Evolutionary conservation across 2,888 invertebrate species (phyloP), one percentile per base, ranked within the genome.

Genomic region (Chorisops tibialis): DNA sequence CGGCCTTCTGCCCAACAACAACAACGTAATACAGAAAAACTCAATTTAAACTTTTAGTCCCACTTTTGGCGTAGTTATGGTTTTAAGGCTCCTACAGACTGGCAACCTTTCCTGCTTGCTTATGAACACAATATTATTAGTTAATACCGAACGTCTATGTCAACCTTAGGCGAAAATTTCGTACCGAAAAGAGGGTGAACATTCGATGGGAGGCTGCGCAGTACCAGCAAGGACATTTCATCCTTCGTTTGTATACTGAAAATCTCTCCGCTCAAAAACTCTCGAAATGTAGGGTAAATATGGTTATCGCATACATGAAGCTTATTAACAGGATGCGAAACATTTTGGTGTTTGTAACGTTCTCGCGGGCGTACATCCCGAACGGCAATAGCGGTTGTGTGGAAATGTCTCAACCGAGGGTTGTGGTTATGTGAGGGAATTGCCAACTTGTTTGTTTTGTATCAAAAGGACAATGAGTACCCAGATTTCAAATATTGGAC

Each of bases 391-490:
- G 35, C 30, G 56, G 43, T 30, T 54, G 14, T 43, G 45, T 30
- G 43, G 56, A 16, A 24, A 30, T 56, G 39, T 54, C 11, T 16
- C 30, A 18, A 30, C 11, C 14, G 56, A 43, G 30, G 56, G 16
- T 24, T 35, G 11, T 50, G 7, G 4, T 16, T 30, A 4, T 38
- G 16, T 35, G 16, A 45, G 7, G 19, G 56, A 56, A 56, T 56
- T 56, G 56, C 56, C 56, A 56, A 30, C 21, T 43, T 56, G 56
- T 56, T 56, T 56, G 45, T 30, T 56, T 30, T 56, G 56, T 43
- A 56, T 43, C 30, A 12, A 24, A 56, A 45, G n/a, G 7, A 52
- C 39, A 52, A 52, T 52, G 16, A 52, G 52, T 52, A 14, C 9
- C 11, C 7, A 16, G 1, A 9, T 50, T 35, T 16, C 16, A 45